These are phyloP conservation scores for Neosilurus mollespiculum DNA, from an alignment of 2,797 vertebrate species.

Conservation along the genomic window DNA sequence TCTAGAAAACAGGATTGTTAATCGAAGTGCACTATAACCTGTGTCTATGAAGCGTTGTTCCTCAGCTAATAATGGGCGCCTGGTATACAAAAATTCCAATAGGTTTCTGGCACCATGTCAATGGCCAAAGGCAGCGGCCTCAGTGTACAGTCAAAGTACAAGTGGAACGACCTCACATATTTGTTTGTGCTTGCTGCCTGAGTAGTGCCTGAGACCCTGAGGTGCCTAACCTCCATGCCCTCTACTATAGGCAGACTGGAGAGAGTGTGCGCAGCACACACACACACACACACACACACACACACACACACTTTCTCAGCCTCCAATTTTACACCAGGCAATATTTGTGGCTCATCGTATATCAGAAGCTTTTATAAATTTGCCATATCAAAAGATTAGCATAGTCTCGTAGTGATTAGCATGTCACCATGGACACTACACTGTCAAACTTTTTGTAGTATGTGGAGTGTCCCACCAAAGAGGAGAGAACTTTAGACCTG, in stretches of 20 bases:
- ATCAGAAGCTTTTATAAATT: background rate
- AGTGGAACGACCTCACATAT: conserved; percentile 50
- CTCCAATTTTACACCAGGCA: background rate
- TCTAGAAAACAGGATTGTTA: conserved; percentile 30
- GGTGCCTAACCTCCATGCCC: conserved; percentile 45
- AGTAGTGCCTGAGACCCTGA: conserved; percentile 40
- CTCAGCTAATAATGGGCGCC: conserved; percentile 36
- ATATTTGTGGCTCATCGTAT: conserved; percentile 2
- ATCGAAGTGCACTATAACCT: conserved; percentile 34
- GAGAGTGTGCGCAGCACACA: conserved; percentile 12
- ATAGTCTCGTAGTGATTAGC: no score
- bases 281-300: conserved; percentile 40
- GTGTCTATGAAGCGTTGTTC: conserved; percentile 31
- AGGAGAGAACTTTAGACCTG: no score
- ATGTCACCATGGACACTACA: no score
- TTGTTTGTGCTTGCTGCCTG: conserved; percentile 44
- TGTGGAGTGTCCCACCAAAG: no score
- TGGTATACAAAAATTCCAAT: conserved; percentile 34
- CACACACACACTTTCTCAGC: background rate
- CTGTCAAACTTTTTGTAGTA: no score
- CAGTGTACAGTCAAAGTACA: conserved; percentile 47
- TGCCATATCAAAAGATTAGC: background rate
- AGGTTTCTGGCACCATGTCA: conserved; percentile 48
- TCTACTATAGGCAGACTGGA: conserved; percentile 34
- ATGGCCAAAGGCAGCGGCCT: conserved; percentile 43